Evolutionary conservation across 2,888 invertebrate species (phyloP).

Genomic region (Chymomyza amoena): DNA sequence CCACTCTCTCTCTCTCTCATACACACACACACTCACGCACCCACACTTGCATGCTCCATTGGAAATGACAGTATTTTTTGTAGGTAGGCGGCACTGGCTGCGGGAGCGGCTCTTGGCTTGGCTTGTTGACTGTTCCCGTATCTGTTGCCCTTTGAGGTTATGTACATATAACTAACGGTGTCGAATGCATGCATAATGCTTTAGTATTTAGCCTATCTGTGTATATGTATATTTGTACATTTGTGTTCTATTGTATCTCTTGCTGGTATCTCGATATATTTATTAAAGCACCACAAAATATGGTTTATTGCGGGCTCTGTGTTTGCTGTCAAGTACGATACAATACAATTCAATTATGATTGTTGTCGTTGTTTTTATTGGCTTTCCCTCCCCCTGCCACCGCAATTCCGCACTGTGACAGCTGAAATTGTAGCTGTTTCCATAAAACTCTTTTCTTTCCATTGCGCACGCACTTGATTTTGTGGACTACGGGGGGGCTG

Average conservation of each 20-base stretch:
- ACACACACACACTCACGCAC: not conserved
- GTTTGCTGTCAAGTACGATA: not conserved
- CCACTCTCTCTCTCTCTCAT: constrained; percentile 25
- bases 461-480: not conserved
- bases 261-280: not conserved
- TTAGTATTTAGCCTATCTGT: not conserved
- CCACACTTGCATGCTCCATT: not conserved
- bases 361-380: not conserved
- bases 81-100: constrained; percentile 23
- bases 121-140: constrained; percentile 13
- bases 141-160: constrained; percentile 29
- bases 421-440: no score
- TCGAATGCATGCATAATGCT: not conserved
- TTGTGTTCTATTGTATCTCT: not conserved
- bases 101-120: not conserved
- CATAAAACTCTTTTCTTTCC: not conserved
- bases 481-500: not conserved
- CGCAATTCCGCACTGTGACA: no score
- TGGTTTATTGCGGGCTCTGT: not conserved
- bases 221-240: not conserved
- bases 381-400: not conserved
- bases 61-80: not conserved
- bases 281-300: not conserved
- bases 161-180: constrained; percentile 26
- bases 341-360: not conserved